Base-by-base conservation (phyloP, 2,113 vertebrate genomes). In the Chrysochloris asiatica region DNA sequence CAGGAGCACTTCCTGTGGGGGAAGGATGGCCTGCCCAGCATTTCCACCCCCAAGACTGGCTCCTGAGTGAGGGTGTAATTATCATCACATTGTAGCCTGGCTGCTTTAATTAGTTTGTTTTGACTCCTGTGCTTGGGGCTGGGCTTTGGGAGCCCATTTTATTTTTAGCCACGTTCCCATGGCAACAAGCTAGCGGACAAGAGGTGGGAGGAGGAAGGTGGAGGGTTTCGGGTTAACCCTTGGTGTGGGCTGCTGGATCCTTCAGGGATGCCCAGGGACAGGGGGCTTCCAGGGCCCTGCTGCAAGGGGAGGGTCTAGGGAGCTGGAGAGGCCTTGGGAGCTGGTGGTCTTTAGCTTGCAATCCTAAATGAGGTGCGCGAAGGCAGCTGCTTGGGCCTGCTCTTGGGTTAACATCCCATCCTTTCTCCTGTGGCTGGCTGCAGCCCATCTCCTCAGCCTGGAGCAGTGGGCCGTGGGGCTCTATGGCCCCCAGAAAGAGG, bases 31-130 rank as follows among this genome's bases (percentile, higher is more conserved):
- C 36, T 16, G 47, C 36, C 17, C 79, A 24, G 90, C n/a, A 48
- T 50, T 19, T 36, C 82, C 63, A 43, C 30, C 50, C 50, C 50
- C 24, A 84, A 14, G 85, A 92, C 95, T 95, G 93, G 93, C 93
- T 95, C 91, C 95, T 87, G 89, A 75, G 86, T 92, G 95, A 95
- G 89, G 89, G 94, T 81, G 94, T 91, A 93, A 94, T 97, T 96
- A 95, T 85, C 93, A 72, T 94, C 91, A 85, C 90, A 89, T 95
- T 92, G 93, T 89, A 92, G 93, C 94, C 94, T 73, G 91, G 94
- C 93, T 89, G 95, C 96, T 95, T 96, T 95, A 96, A 97, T 97
- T 96, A 95, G 95, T 95, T 94, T 97, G 95, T 97, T 97, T 96
- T 96, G 96, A 97, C 95, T 96, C 91, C 94, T 93, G 89, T 92